phyloP scores from a whole-genome alignment of 1,140 invertebrate species.

The Brachionus paranguensis region DNA sequence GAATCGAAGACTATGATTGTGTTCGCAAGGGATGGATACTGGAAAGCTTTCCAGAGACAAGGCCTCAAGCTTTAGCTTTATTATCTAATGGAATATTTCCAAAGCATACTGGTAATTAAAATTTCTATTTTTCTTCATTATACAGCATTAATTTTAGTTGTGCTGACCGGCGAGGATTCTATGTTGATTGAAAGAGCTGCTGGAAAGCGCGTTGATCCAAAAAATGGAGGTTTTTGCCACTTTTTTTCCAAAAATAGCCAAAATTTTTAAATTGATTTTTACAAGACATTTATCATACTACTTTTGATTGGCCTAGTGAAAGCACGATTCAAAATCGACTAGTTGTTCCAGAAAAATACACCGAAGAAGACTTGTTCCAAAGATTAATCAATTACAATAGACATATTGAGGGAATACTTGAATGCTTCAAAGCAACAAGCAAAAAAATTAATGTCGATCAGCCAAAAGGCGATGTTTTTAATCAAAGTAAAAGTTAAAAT shows the following conservation, averaged over 20 bases:
- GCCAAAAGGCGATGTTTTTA: conserved; percentile 55
- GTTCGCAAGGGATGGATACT: conserved; percentile 54
- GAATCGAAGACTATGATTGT: conserved; percentile 51
- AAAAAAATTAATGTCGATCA: conserved; percentile 55
- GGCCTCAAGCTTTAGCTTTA: conserved; percentile 50
- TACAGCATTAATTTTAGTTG: conserved; percentile 44
- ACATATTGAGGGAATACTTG: conserved; percentile 48
- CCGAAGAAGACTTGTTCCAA: conserved; percentile 49
- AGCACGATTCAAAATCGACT: conserved; percentile 47
- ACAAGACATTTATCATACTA: conserved; percentile 54
- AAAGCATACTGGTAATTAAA: conserved; percentile 51
- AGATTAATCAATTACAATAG: conserved; percentile 47
- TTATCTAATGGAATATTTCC: conserved; percentile 50
- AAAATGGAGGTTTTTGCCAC: conserved; percentile 48
- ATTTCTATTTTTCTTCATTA: not conserved
- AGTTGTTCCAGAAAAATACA: conserved; percentile 46
- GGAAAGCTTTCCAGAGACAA: conserved; percentile 52
- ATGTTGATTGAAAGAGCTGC: conserved; percentile 54
- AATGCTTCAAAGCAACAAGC: conserved; percentile 46
- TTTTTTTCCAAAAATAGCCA: too few relatives aligned
- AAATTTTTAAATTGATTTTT: conserved; percentile 2
- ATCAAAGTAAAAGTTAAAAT: conserved; percentile 47
- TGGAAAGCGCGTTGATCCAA: conserved; percentile 53
- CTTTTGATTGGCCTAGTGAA: conserved; percentile 52
- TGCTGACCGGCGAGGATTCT: conserved; percentile 52